Percentiles rank a stretch among this genome's conserved stretches.
phyloP scores from a whole-genome alignment of 2,113 vertebrate species.

The Antennarius striatus region DNA sequence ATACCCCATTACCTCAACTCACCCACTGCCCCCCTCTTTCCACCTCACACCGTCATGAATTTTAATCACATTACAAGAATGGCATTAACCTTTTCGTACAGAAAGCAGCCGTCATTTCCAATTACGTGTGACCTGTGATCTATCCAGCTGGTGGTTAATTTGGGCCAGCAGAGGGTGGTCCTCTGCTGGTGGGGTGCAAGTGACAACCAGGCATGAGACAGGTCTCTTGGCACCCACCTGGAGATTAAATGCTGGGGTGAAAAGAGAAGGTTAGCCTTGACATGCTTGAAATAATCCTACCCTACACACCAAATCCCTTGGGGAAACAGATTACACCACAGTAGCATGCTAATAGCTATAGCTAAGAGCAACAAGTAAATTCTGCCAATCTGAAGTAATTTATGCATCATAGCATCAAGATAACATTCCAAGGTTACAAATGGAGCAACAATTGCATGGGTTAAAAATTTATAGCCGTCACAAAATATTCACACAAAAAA shows the following conservation, averaged over 20 bases:
- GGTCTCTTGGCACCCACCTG: constrained; percentile 32
- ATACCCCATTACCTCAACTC: neutral
- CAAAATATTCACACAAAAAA: constrained; percentile 11
- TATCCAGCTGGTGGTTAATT: constrained; percentile 45
- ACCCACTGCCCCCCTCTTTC: neutral
- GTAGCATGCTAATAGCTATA: constrained; percentile 5
- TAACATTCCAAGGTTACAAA: too few relatives aligned
- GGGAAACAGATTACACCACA: constrained; percentile 7
- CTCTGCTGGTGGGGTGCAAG: neutral
- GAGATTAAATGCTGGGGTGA: constrained; percentile 36
- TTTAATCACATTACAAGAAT: constrained; percentile 60
- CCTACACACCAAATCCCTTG: constrained; percentile 6
- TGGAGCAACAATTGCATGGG: neutral
- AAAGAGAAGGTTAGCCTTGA: constrained; percentile 33
- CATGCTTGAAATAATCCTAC: constrained; percentile 41
- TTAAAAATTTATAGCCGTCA: constrained; percentile 18
- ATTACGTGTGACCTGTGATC: constrained; percentile 68
- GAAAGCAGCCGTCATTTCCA: constrained; percentile 52
- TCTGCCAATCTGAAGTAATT: constrained; percentile 27
- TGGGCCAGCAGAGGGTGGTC: constrained; percentile 34
- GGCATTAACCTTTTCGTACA: constrained; percentile 67
- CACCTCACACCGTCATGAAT: constrained; percentile 41
- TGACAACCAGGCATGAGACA: constrained; percentile 29
- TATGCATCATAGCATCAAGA: constrained; percentile 2
- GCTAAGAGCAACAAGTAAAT: constrained; percentile 25